Evolutionary conservation across 2,888 invertebrate species (phyloP), one percentile per base, ranked within the genome.

Genomic region (Argynnis bischoffii): DNA sequence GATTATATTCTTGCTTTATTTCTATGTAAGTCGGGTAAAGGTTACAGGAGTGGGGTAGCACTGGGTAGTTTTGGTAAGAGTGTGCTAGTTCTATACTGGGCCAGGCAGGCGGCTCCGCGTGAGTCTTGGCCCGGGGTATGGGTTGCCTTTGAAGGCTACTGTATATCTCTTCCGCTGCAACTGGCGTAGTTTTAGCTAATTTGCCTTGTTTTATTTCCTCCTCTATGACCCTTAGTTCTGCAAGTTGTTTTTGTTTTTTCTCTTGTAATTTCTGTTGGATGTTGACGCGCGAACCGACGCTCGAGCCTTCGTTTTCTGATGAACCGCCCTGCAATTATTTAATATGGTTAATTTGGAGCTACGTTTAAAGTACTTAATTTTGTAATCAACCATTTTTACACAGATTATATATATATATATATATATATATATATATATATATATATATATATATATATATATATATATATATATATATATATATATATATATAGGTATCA

Each of bases 151-250:
- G 93, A 1, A 93, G 73, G 18, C 93, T 93, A 79, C 92, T 92
- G 82, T 93, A 93, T 69, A 93, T 93, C 70, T 94, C 94, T n/a
- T 94, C 94, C 0, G 90, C 93, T 1, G 93, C 91, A 0, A 92
- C 89, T 0, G 92, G 91, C 0, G 92, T 88, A 66, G 94, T 93
- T 79, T 94, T 86, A 72, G 91, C 95, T 0, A 96, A 88, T 82
- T 97, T 97, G 0, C 96, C 96, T 76, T 96, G 96, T 78, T 96
- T 96, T 64, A 97, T 97, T 85, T 97, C 97, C 79, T 97, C 97
- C 79, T 97, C 97, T 64, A 92, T 92, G 26, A 92, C 96, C 70
- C 96, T 93, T 47, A 97, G 85, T 81, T 97, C 97, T 0, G 97
- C 96, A 41, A 97, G 88, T 79, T 98, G 97, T 74, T 97, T 97